Evolutionary conservation across 2,888 invertebrate species (phyloP), one percentile per base, ranked within the genome.

Genomic region (Alcis repandata): DNA sequence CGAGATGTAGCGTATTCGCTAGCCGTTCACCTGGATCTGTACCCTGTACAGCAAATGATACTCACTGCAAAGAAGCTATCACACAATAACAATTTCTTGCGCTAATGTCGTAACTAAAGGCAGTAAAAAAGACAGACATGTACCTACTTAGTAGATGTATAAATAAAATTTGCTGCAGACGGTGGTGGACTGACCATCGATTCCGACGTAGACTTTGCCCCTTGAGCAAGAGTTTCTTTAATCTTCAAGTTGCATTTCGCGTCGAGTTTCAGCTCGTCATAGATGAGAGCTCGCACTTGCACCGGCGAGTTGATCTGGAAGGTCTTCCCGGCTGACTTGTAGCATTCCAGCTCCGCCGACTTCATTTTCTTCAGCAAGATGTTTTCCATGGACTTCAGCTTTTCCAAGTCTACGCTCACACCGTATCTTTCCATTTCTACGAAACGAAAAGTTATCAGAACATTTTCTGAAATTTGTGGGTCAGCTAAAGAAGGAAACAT

Each of bases 151-250:
- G n/a, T n/a, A n/a, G n/a, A n/a, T n/a, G n/a, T n/a, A n/a, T n/a
- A n/a, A n/a, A n/a, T n/a, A n/a, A n/a, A n/a, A n/a, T n/a, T n/a
- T n/a, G n/a, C n/a, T n/a, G n/a, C n/a, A n/a, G n/a, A n/a, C n/a
- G 9, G 10, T 4, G 0, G 1, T 22, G 22, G 11, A 46, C 36
- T 70, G 49, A 93, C 94, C 88, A 89, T 88, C 41, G 84, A 73
- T 71, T 94, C 94, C 0, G 90, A 91, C 0, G 94, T 94, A 27
- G 94, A 93, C 71, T 92, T 93, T 0, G 83, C 88, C 1, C 90
- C 89, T 54, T 79, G 84, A 17, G 76, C 59, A 7, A 84, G 33
- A 0, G 94, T 94, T 72, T 87, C 88, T 63, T 81, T 82, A 20
- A 93, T 84, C 66, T 78, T 84, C 10, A 94, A 75, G 53, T 89